These are phyloP conservation scores for Drosophila lowei DNA, from an alignment of 1,140 invertebrate species.

Conservation along the genomic window DNA sequence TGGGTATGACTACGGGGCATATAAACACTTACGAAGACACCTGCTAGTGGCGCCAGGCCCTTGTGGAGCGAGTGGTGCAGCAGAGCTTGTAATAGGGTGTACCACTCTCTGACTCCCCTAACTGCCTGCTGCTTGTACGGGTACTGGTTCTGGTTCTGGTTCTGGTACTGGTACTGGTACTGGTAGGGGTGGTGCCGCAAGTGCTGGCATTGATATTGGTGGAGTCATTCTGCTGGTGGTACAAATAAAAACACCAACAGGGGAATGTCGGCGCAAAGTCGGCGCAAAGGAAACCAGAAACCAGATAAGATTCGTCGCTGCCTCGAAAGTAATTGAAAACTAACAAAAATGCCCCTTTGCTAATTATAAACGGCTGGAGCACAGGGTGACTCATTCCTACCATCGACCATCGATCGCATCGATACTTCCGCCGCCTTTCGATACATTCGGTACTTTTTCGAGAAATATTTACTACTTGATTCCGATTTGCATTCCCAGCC, in stretches of 20 bases:
- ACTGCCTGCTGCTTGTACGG: neutral
- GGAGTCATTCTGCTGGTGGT: neutral
- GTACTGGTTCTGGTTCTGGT: neutral
- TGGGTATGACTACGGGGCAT: neutral
- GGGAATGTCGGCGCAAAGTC: conserved; percentile 50
- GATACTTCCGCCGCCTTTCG: no score
- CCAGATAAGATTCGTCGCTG: conserved; percentile 61
- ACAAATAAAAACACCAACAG: conserved; percentile 12
- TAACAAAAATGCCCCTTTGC: conserved; percentile 66
- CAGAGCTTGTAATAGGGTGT: conserved; percentile 9
- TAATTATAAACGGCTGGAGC: conserved; percentile 58
- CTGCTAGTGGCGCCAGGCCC: conserved; percentile 28
- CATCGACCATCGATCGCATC: no score
- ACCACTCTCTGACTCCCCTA: neutral
- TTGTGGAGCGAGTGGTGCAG: neutral
- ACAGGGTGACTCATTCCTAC: conserved; percentile 22
- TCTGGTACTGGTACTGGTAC: neutral
- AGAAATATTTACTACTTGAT: neutral
- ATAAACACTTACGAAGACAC: conserved; percentile 10
- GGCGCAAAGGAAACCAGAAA: conserved; percentile 67
- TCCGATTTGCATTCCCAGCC: neutral
- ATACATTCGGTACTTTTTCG: conserved; percentile 6
- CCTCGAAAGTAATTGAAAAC: conserved; percentile 27
- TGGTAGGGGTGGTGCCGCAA: neutral
- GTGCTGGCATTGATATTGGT: neutral